Evolutionary conservation across 2,113 vertebrate species (phyloP), one percentile per base, ranked within the genome.

Genomic region (Xenopus borealis): DNA sequence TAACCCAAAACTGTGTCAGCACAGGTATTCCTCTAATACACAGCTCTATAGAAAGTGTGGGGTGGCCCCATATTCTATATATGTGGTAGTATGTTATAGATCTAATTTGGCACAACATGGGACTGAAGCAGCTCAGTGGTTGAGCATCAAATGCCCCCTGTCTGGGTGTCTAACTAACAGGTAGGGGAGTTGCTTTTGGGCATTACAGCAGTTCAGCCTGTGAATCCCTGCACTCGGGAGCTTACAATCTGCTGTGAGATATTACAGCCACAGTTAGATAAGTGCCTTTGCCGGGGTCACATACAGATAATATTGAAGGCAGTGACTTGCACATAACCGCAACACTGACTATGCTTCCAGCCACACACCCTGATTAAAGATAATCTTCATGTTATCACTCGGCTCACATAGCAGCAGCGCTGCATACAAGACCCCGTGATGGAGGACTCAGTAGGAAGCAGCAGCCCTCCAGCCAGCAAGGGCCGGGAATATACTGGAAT

Each of bases 281-380:
- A 17, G 53, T 12, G 27, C 18, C 46, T 10, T 69, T 58, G 19
- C 66, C 52, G 66, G 64, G 72, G 44, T 76, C 58, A 69, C 53
- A 10, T 44, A 12, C 9, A 45, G 66, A 64, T 23, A 70, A 62
- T 40, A 62, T 13, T 6, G 12, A 27, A 47, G 45, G 46, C 44
- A 58, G 47, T 69, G 45, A 33, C 57, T 53, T 33, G 13, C 44
- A 27, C 3, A 40, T 62, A 70, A 64, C 61, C 67, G 14, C 72
- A 75, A n/a, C 47, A 20, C 14, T 12, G 18, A 69, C 46, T 33
- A 30, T 63, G 58, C 74, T 70, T 58, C 73, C 72, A 50, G 65
- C 10, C 72, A 53, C 44, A 61, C 73, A 33, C 73, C 73, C 67
- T 76, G 74, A 76, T 76, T 52, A n/a, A 10, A n/a, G 18, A n/a